Evolutionary conservation across 2,113 vertebrate genomes (phyloP).

Genomic region (Marmota flaviventris): DNA sequence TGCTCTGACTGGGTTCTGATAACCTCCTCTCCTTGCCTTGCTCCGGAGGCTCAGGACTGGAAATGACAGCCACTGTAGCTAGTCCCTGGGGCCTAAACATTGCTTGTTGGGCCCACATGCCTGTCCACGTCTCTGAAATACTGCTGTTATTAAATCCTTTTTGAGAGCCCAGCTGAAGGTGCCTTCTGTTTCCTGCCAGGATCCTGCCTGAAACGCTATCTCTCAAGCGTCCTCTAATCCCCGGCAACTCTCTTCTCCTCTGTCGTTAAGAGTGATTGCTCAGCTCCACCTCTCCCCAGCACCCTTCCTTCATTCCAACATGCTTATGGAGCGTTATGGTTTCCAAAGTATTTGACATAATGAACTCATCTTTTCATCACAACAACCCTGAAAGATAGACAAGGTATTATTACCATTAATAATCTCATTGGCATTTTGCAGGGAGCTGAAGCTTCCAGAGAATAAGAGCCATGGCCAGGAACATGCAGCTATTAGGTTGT

Average conservation of each 20-base stretch:
- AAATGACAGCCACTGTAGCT: neutral
- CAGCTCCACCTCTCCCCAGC: neutral
- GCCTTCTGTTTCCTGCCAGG: neutral
- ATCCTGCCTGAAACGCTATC: neutral
- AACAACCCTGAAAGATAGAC: conserved; percentile 69
- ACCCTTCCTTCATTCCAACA: conserved; percentile 33
- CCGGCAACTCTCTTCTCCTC: neutral
- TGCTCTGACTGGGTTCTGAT: neutral
- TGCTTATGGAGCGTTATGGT: neutral
- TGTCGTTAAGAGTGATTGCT: neutral
- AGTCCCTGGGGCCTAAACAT: neutral
- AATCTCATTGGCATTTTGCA: conserved; percentile 70
- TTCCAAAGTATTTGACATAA: conserved; percentile 66
- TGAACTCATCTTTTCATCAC: conserved; percentile 66
- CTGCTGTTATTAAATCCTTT: neutral
- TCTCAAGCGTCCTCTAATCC: neutral
- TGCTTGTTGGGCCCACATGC: neutral
- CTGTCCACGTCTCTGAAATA: neutral
- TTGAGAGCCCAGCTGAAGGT: neutral
- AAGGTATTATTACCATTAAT: conserved; percentile 73
- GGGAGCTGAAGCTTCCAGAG: conserved; percentile 52
- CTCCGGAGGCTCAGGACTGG: neutral
- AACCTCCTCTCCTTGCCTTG: neutral
- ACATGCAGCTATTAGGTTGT: neutral
- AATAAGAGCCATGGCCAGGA: conserved; percentile 17